Percentiles rank a stretch among this genome's conserved stretches.
These are phyloP conservation scores for Oryzias sinensis DNA, from an alignment of 2,797 vertebrate genomes.

Conservation along the genomic window DNA sequence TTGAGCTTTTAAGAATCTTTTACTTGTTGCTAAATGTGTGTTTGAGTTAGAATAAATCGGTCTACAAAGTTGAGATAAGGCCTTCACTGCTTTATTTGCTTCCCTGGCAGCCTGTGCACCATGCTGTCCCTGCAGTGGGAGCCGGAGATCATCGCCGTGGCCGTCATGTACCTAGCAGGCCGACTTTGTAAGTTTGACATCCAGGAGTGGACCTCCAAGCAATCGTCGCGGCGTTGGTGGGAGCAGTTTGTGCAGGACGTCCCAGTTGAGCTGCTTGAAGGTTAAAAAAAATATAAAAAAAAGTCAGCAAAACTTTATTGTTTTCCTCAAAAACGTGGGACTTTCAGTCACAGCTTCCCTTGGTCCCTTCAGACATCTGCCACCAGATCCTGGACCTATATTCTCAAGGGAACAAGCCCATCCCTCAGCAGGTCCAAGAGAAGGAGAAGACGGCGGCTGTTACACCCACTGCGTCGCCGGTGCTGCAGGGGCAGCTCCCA, in stretches of 20 bases:
- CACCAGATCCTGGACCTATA: constrained; percentile 98
- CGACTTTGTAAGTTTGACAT: constrained; percentile 97
- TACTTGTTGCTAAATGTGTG: background rate
- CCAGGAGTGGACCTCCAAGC: constrained; percentile 96
- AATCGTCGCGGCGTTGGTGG: constrained; percentile 96
- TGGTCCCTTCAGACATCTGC: constrained; percentile 85
- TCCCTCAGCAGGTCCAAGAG: constrained; percentile 87
- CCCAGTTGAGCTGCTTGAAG: constrained; percentile 96
- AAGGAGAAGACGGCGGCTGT: constrained; percentile 75
- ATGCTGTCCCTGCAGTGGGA: constrained; percentile 98
- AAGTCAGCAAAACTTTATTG: accelerated
- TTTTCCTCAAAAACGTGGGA: accelerated
- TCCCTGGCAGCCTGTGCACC: constrained; percentile 86
- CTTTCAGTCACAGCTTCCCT: background rate
- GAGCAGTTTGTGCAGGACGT: constrained; percentile 98
- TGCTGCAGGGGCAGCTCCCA: constrained; percentile 57
- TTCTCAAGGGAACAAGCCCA: constrained; percentile 96
- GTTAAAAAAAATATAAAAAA: constrained; percentile 65
- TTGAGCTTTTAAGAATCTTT: background rate
- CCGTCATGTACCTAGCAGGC: constrained; percentile 96
- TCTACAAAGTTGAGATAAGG: background rate
- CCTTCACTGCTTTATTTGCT: background rate
- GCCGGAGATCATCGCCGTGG: constrained; percentile 96
- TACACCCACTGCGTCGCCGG: constrained; percentile 58
- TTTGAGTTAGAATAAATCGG: background rate